These are phyloP conservation scores for Tricholauxania praeusta DNA, from an alignment of 2,888 invertebrate species.

Conservation along the genomic window DNA sequence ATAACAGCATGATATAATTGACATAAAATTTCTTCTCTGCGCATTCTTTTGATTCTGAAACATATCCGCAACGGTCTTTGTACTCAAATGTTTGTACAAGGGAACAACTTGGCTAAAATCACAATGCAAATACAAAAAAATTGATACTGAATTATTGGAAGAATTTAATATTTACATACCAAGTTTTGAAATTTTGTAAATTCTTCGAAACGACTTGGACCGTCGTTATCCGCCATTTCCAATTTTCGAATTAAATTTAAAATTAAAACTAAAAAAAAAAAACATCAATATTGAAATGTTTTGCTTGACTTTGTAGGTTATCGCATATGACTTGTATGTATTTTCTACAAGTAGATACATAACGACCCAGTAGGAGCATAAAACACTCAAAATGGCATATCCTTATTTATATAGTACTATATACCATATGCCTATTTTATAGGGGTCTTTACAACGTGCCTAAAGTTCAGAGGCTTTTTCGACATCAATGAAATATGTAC, in stretches of 20 bases:
- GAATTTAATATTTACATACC: slow-evolving; percentile 32
- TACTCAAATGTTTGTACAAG: slow-evolving; percentile 45
- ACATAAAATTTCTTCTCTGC: slow-evolving; percentile 53
- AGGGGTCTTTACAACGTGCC: too few species aligned
- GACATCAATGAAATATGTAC: too few species aligned
- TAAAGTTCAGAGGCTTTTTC: too few species aligned
- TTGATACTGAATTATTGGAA: neutral
- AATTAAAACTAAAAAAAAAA: too few species aligned
- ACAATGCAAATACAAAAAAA: neutral
- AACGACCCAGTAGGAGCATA: too few species aligned
- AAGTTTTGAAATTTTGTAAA: slow-evolving; percentile 40
- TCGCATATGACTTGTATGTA: too few species aligned
- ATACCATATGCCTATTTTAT: too few species aligned
- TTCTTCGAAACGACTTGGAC: slow-evolving; percentile 22
- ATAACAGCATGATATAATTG: slow-evolving; percentile 65
- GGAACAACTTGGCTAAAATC: slow-evolving; percentile 46
- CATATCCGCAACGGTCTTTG: slow-evolving; percentile 64
- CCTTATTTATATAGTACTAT: too few species aligned
- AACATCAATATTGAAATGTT: neutral
- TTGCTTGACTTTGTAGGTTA: neutral
- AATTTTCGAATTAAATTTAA: neutral
- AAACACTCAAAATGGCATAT: too few species aligned
- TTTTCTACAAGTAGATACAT: too few species aligned
- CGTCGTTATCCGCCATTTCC: slow-evolving; percentile 17
- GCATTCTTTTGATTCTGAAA: slow-evolving; percentile 62